Evolutionary conservation across 2,888 invertebrate species (phyloP).

Genomic region (Macrosoma leucophasiata): DNA sequence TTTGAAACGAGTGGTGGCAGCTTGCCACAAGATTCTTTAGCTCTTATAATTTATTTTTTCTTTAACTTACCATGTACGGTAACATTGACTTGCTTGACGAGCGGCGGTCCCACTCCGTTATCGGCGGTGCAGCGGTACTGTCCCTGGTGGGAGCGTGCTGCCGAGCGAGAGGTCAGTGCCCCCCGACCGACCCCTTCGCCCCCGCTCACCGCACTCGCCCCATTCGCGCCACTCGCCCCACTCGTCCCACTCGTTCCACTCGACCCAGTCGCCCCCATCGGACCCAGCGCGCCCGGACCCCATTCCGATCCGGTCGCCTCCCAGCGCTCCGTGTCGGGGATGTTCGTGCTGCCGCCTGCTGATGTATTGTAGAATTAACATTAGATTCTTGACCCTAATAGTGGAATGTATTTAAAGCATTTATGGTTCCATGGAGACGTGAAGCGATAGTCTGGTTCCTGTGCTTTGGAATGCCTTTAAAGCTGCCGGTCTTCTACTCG

Average conservation of each 20-base stretch:
- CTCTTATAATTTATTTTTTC: neutral
- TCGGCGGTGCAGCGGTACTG: conserved; percentile 88
- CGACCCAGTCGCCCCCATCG: conserved; percentile 24
- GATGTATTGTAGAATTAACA: too few species aligned
- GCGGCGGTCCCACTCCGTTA: conserved; percentile 87
- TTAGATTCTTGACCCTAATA: too few species aligned
- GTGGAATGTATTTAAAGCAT: too few species aligned
- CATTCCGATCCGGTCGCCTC: conserved; percentile 21
- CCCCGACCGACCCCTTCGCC: conserved; percentile 53
- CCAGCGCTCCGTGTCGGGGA: conserved; percentile 29
- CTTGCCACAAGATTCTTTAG: neutral
- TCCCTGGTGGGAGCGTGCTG: conserved; percentile 82
- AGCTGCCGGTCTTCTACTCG: too few species aligned
- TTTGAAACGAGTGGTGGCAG: neutral
- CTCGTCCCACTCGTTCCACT: conserved; percentile 38
- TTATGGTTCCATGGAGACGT: too few species aligned
- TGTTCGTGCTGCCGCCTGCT: conserved; percentile 19
- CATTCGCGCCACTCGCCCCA: conserved; percentile 28
- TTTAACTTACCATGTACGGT: conserved; percentile 82
- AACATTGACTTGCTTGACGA: conserved; percentile 86
- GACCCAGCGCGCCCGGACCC: conserved; percentile 34
- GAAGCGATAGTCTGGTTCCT: too few species aligned
- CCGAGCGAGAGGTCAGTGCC: conserved; percentile 78
- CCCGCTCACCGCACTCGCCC: conserved; percentile 14
- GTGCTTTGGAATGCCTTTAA: too few species aligned